Conservation (phyloP, 2,888 invertebrate genomes). For the Leptopilina myrica region DNA sequence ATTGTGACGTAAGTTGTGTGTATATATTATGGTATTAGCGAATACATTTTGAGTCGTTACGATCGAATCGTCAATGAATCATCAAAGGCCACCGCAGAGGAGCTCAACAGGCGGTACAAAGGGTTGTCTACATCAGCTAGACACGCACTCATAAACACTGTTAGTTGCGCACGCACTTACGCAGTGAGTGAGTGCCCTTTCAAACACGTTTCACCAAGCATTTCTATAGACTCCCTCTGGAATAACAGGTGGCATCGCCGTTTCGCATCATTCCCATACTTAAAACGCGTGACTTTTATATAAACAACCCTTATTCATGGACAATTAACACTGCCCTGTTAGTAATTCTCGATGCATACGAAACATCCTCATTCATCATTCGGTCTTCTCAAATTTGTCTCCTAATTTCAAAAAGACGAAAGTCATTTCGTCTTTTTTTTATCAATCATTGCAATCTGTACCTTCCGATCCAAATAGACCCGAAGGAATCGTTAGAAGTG, state of each 20-base stretch:
- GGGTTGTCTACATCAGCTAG: conserved; percentile 39
- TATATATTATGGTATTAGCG: conserved; percentile 32
- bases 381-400: too few species aligned
- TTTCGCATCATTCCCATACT: conserved; percentile 30
- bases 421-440: too few species aligned
- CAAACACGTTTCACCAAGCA: conserved; percentile 15
- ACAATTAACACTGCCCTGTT: conserved; percentile 9
- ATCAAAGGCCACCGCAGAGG: conserved; percentile 65
- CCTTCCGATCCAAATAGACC: too few species aligned
- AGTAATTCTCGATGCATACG: not conserved
- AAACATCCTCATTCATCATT: too few species aligned
- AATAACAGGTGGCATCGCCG: conserved; percentile 37
- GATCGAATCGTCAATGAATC: conserved; percentile 70
- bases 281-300: conserved; percentile 21
- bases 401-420: too few species aligned
- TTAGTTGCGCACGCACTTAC: conserved; percentile 38
- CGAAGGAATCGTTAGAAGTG: too few species aligned
- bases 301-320: conserved; percentile 20
- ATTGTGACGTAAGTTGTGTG: conserved; percentile 36
- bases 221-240: not conserved
- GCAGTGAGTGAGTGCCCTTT: conserved; percentile 36
- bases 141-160: conserved; percentile 40
- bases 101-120: conserved; percentile 34
- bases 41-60: conserved; percentile 39
- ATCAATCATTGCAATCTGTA: too few species aligned